Evolutionary conservation across 1,140 invertebrate species (phyloP), one percentile per base, ranked within the genome.

Genomic region (Teleogryllus occipitalis): DNA sequence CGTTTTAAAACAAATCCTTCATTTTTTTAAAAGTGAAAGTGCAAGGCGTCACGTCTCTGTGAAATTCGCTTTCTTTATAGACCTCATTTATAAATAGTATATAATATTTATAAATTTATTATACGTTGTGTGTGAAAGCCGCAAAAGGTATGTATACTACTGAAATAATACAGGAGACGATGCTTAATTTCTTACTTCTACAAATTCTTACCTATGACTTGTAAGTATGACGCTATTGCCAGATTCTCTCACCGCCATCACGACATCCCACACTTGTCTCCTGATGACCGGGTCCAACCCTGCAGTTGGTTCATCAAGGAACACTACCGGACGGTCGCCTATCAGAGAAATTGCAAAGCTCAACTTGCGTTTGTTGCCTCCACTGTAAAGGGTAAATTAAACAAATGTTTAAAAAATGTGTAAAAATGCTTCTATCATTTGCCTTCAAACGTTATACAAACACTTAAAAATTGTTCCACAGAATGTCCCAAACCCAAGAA

Each of bases 231-330:
- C 90, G 47, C 92, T 91, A 85, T 92, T 92, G 3, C 93, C 93
- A 10, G 86, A 85, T 77, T 89, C 86, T 81, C 93, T 86, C 12
- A 90, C 88, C 74, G 88, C 87, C 81, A 91, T 88, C 77, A 93
- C 89, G 15, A 92, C 90, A 82, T 92, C 89, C 94, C 94, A 96
- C 0, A 96, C 87, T 39, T 93, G 91, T 12, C 94, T 90, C 82
- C 94, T 91, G 0, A 94, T 93, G 8, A 92, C 93, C 5, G 94
- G 94, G 88, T 96, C 95, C 89, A 96, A 94, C 75, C 94, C 91
- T 79, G 92, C 92, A 3, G 93, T 94, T 2, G 94, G 94, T 85
- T 95, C 94, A 85, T 96, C 84, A 86, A 97, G 89, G 78, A 97
- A 90, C 39, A 97, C 91, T 1, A 97, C 87, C 8, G 91, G 88